Conservation (phyloP, 2,888 invertebrate genomes). For the Tupiocoris notatus region DNA sequence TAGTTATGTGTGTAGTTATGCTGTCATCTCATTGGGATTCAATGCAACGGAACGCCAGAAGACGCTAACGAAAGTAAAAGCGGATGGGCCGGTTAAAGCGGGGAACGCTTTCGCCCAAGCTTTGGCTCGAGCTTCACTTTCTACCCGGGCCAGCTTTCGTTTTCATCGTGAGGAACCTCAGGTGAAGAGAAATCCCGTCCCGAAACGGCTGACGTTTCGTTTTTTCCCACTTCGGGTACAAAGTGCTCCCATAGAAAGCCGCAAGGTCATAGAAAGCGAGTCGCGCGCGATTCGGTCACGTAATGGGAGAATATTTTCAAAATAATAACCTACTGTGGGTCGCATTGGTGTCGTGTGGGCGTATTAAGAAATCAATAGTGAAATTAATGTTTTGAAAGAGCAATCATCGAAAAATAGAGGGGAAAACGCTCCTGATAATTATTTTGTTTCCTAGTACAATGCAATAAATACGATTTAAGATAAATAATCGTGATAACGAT, state of each 20-base stretch:
- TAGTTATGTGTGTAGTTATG: too few species aligned
- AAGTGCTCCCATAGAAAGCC: neutral
- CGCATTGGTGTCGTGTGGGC: too few species aligned
- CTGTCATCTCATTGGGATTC: neutral
- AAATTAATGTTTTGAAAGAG: too few species aligned
- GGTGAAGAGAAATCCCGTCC: neutral
- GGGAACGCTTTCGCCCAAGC: constrained; percentile 4
- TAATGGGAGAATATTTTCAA: too few species aligned
- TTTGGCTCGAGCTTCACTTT: constrained; percentile 15
- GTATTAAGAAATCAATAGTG: too few species aligned
- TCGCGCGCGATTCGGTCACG: neutral
- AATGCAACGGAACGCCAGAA: neutral
- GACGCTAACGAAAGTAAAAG: constrained; percentile 9
- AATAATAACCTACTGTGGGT: too few species aligned
- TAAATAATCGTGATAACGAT: too few species aligned
- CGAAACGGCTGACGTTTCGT: neutral
- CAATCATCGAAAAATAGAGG: too few species aligned
- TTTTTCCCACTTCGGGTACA: neutral
- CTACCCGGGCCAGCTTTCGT: constrained; percentile 8
- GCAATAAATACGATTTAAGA: too few species aligned
- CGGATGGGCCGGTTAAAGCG: neutral
- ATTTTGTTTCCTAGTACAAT: too few species aligned
- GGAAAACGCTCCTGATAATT: too few species aligned
- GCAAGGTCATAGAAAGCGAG: neutral
- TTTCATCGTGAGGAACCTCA: constrained; percentile 4